Evolutionary conservation across 2,888 invertebrate species (phyloP).

Genomic region (Chloroclystis v-ata): DNA sequence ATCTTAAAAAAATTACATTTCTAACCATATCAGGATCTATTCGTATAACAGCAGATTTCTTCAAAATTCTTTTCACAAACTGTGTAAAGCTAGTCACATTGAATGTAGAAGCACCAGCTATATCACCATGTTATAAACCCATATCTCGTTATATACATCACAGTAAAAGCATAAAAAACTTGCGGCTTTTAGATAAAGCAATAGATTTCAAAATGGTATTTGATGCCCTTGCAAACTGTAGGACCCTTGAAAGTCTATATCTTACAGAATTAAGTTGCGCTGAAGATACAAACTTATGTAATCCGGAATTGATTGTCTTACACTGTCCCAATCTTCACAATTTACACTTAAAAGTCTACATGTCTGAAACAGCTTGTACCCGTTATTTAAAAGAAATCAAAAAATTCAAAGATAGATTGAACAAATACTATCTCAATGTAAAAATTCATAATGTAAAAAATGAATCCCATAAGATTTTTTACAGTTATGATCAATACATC

Average conservation of each 20-base stretch:
- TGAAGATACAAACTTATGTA: constrained; percentile 35
- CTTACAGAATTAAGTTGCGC: constrained; percentile 39
- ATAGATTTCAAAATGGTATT: constrained; percentile 51
- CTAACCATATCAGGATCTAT: constrained; percentile 50
- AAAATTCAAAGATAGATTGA: constrained; percentile 36
- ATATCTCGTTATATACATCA: constrained; percentile 44
- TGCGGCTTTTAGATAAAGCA: constrained; percentile 47
- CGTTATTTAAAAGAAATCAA: constrained; percentile 41
- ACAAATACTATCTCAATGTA: constrained; percentile 40
- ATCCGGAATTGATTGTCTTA: constrained; percentile 44
- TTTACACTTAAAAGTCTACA: constrained; percentile 42
- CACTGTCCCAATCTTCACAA: constrained; percentile 53
- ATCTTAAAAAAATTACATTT: constrained; percentile 56
- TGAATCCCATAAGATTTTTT: constrained; percentile 24
- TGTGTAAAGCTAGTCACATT: constrained; percentile 53
- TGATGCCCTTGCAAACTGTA: constrained; percentile 47
- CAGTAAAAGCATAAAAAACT: constrained; percentile 49
- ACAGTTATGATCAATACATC: constrained; percentile 47
- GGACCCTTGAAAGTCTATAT: constrained; percentile 54
- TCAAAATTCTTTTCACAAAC: constrained; percentile 49
- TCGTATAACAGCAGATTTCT: constrained; percentile 49
- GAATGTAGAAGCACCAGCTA: constrained; percentile 39
- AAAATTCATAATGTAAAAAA: constrained; percentile 28
- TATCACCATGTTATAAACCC: constrained; percentile 35
- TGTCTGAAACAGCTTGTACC: constrained; percentile 31